Evolutionary conservation across 2,888 invertebrate genomes (phyloP).

Genomic region (Hypomecis punctinalis): DNA sequence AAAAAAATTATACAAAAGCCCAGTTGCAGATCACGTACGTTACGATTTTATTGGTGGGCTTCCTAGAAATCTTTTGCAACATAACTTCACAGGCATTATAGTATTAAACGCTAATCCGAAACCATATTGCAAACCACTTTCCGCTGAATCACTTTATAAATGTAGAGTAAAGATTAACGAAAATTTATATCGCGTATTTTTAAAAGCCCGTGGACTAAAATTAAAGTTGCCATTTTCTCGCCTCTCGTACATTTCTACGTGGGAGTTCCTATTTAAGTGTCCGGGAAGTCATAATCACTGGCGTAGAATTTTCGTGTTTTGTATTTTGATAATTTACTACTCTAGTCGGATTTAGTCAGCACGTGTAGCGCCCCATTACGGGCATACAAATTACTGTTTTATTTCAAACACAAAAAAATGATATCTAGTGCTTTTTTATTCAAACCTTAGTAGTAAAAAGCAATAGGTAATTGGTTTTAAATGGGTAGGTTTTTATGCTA

Average conservation of each 20-base stretch:
- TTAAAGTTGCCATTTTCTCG: constrained; percentile 14
- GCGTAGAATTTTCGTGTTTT: constrained; percentile 14
- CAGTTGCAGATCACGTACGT: too few relatives aligned
- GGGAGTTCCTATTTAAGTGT: constrained; percentile 7
- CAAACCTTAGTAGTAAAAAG: background rate
- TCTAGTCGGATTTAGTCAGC: background rate
- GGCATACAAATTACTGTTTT: constrained; percentile 1
- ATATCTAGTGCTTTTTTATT: background rate
- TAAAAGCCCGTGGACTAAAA: background rate
- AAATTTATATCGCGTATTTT: background rate
- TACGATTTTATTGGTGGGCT: too few relatives aligned
- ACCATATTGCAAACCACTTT: too few relatives aligned
- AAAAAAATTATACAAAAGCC: too few relatives aligned
- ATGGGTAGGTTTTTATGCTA: too few relatives aligned
- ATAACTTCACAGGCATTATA: too few relatives aligned
- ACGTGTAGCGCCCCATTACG: background rate
- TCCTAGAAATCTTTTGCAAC: too few relatives aligned
- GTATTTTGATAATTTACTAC: background rate
- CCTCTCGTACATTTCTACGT: constrained; percentile 8
- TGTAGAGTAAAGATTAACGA: background rate
- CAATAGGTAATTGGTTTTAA: too few relatives aligned
- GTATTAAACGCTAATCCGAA: too few relatives aligned
- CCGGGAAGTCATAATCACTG: constrained; percentile 12
- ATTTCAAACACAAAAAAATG: background rate
- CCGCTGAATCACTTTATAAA: too few relatives aligned